Evolutionary conservation across 2,888 invertebrate species (phyloP).

Genomic region (Reticulitermes lucifugus): DNA sequence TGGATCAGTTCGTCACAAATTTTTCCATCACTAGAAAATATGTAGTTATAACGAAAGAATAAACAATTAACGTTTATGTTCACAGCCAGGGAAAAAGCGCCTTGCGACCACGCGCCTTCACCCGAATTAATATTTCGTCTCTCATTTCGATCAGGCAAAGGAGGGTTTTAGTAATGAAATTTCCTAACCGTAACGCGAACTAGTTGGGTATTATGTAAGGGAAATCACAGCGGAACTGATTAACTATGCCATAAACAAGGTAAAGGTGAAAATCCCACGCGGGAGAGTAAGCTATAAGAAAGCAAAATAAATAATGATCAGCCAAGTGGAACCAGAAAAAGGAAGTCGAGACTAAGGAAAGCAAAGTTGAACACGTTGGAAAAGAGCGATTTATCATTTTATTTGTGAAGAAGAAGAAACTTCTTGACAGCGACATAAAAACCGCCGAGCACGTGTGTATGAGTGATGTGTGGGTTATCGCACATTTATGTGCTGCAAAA

Average conservation of each 20-base stretch:
- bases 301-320: conserved; percentile 16
- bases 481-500: no score
- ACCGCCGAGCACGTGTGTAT: background rate
- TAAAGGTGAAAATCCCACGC: background rate
- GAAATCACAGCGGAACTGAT: background rate
- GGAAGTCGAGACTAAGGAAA: background rate
- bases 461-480: background rate
- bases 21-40: no score
- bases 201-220: background rate
- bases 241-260: conserved; percentile 9
- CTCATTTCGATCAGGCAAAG: no score
- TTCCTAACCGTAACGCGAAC: no score
- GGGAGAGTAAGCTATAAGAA: background rate
- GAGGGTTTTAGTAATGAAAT: no score
- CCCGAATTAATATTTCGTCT: no score
- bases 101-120: no score
- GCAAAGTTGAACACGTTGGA: background rate
- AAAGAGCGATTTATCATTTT: conserved; percentile 1
- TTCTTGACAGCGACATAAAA: background rate
- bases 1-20: no score
- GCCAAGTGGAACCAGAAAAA: background rate
- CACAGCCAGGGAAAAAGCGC: no score
- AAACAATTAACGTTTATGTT: no score
- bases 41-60: no score
- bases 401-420: background rate